phyloP scores from a whole-genome alignment of 2,797 vertebrate species.

The Gadopsis marmoratus region DNA sequence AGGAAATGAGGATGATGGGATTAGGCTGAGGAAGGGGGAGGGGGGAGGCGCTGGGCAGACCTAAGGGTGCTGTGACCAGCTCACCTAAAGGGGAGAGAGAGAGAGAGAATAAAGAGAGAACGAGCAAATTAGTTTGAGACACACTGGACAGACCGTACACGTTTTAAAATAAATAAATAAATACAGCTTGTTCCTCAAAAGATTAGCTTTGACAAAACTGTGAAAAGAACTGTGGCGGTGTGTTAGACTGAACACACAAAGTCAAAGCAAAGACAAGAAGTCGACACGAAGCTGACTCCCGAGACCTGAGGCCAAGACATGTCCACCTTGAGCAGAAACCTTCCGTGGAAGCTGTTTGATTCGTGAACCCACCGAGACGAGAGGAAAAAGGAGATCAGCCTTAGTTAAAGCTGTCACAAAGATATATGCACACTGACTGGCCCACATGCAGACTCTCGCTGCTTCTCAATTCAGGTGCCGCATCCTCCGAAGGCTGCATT shows the following conservation, averaged over 20 bases:
- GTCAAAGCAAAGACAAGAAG: background rate
- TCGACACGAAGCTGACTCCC: background rate
- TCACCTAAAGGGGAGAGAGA: constrained; percentile 68
- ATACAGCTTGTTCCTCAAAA: background rate
- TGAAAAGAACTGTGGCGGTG: background rate
- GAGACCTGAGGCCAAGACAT: background rate
- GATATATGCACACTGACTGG: too few species aligned
- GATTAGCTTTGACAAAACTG: too few species aligned
- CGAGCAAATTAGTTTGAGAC: background rate
- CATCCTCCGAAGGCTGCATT: too few species aligned
- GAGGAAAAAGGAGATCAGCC: too few species aligned
- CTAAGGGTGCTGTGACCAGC: constrained; percentile 57
- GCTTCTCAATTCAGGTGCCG: too few species aligned
- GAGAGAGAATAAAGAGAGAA: background rate
- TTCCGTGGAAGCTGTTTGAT: background rate
- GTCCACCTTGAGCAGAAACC: background rate
- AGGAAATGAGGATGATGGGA: constrained; percentile 27
- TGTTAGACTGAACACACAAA: background rate
- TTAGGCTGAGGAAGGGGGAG: constrained; percentile 36
- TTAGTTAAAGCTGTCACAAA: too few species aligned
- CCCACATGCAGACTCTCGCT: too few species aligned
- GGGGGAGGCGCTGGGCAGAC: constrained; percentile 28
- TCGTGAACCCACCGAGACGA: background rate
- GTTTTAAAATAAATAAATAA: background rate
- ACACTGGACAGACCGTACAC: background rate